These are phyloP conservation scores for Parambassis ranga DNA, from an alignment of 2,797 vertebrate genomes.

Conservation along the genomic window DNA sequence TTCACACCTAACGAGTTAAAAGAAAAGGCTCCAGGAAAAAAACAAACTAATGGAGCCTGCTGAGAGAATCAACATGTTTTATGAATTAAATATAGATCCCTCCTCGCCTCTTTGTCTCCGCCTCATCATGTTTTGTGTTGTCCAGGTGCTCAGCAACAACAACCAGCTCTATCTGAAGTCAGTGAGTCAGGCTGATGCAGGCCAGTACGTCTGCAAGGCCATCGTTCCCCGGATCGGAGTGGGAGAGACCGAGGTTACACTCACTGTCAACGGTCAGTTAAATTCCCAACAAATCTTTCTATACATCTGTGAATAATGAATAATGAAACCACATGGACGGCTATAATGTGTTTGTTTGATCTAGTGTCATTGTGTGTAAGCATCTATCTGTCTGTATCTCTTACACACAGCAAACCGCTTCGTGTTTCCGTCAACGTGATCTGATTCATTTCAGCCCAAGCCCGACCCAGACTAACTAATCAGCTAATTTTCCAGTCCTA, in stretches of 20 bases:
- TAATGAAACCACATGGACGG: background rate
- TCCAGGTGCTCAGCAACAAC: constrained; percentile 95
- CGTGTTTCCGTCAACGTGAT: background rate
- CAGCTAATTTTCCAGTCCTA: constrained; percentile 15
- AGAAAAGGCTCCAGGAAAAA: constrained; percentile 52
- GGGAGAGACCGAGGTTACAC: constrained; percentile 89
- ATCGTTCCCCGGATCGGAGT: constrained; percentile 95
- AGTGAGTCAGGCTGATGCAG: constrained; percentile 89
- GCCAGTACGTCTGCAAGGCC: constrained; percentile 95
- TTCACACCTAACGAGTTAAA: constrained; percentile 64
- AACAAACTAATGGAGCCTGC: constrained; percentile 62
- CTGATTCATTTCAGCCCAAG: constrained; percentile 28
- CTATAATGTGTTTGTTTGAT: background rate
- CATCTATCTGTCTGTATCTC: background rate
- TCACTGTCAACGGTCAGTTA: constrained; percentile 91
- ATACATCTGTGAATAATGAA: background rate
- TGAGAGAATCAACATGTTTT: constrained; percentile 75
- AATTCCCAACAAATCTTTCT: background rate
- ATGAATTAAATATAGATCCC: constrained; percentile 77
- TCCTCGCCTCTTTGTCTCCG: constrained; percentile 19
- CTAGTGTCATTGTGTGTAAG: background rate
- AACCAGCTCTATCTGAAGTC: constrained; percentile 93
- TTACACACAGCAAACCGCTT: background rate
- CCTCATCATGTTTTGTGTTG: constrained; percentile 6
- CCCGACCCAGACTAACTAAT: constrained; percentile 11